Conservation (phyloP, 2,113 vertebrate genomes). For the Tursiops truncatus region DNA sequence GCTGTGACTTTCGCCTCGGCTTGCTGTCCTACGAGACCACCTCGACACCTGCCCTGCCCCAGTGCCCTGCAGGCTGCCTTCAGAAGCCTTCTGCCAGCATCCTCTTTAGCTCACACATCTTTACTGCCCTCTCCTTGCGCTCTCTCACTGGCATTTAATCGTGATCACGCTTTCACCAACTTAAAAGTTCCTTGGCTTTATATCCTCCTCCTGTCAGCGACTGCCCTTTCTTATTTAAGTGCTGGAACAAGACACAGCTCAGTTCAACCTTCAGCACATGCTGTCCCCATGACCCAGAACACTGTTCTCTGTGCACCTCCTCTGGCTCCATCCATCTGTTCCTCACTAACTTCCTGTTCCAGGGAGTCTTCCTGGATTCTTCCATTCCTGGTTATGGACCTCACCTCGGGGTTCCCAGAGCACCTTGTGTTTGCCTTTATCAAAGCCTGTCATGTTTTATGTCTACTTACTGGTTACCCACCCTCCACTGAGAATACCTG, state of each 20-base stretch:
- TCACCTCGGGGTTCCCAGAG: neutral
- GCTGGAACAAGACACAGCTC: neutral
- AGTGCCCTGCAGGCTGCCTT: fast-evolving
- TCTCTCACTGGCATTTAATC: neutral
- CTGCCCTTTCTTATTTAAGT: neutral
- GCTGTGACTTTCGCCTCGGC: too few relatives aligned
- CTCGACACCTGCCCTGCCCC: neutral
- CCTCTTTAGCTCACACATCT: neutral
- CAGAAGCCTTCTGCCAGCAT: fast-evolving
- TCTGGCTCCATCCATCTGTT: neutral
- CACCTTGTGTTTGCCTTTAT: neutral
- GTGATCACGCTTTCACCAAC: neutral
- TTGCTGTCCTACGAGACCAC: neutral
- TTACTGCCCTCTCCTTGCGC: too few relatives aligned
- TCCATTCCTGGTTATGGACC: neutral
- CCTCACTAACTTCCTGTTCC: neutral
- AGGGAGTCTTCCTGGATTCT: neutral
- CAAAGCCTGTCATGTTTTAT: neutral
- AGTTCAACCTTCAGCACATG: neutral
- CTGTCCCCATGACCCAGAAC: neutral
- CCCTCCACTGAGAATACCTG: neutral
- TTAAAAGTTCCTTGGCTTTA: neutral
- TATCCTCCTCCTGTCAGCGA: neutral
- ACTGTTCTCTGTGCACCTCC: neutral
- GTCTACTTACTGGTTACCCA: neutral